Evolutionary conservation across 2,888 invertebrate genomes (phyloP), one percentile per base, ranked within the genome.

Genomic region (Apoderus coryli): DNA sequence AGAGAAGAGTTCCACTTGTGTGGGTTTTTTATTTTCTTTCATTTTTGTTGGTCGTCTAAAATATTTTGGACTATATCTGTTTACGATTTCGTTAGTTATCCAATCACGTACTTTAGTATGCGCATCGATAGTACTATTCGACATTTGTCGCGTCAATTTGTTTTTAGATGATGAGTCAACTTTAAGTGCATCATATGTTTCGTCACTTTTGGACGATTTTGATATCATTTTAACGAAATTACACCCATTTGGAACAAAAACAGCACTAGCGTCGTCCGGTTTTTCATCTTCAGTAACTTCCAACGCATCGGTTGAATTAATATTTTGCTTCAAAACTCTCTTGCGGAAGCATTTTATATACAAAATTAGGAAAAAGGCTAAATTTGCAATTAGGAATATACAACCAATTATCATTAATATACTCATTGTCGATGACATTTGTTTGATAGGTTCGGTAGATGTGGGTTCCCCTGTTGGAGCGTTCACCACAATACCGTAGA

Each of bases 71-170:
- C 76, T 76, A 45, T 72, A 76, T 49, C 74, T 68, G 42, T 76
- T 71, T 46, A 76, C 73, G 16, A 79, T 74, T 53, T 81, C 80
- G 40, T 78, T 76, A 1, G 78, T 72, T 44, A 86, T 85, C 86
- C 86, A 85, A 44, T 85, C 81, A 38, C 76, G 67, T 2, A 86
- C 85, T 64, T 85, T 85, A 9, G 81, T 77, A 49, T 84, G 78
- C 0, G 85, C 79, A 53, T 86, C 85, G 39, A 86, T 71, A 1
- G 85, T 85, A 38, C 81, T 82, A 4, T 69, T 72, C 4, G 81
- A 82, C 47, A 78, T 67, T 53, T 80, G 77, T 12, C 80, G 57
- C 11, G 75, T 67, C 14, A 79, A 56, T 50, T 75, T 73, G 45
- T 72, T 73, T 44, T 66, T 68, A 56, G 72, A 61, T 52, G 67